Evolutionary conservation across 1,140 invertebrate genomes (phyloP).

Genomic region (Steinernema feltiae): DNA sequence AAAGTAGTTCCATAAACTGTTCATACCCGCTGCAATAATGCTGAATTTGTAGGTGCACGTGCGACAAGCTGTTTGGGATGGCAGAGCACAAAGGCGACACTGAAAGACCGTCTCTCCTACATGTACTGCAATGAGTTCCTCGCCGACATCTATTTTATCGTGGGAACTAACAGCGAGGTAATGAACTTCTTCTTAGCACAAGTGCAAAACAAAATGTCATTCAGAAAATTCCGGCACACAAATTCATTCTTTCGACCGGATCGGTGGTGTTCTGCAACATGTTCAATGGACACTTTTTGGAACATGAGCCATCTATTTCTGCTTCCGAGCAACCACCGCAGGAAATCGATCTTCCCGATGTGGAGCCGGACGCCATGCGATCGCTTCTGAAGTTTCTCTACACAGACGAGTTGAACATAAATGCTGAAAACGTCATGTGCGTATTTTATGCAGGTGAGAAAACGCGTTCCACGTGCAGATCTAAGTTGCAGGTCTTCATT

Average conservation of each 20-base stretch:
- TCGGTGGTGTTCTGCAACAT: constrained; percentile 80
- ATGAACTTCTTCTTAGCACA: too few species aligned
- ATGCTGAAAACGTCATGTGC: constrained; percentile 78
- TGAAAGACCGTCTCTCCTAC: constrained; percentile 72
- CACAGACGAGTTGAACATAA: constrained; percentile 77
- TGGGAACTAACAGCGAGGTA: constrained; percentile 62
- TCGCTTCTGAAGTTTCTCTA: constrained; percentile 69
- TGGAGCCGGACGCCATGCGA: constrained; percentile 70
- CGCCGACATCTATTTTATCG: constrained; percentile 73
- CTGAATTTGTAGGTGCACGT: not conserved
- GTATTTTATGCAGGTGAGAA: constrained; percentile 68
- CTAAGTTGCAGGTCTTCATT: not conserved
- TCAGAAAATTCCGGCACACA: constrained; percentile 74
- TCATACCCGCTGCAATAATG: constrained; percentile 21
- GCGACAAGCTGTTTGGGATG: constrained; percentile 39
- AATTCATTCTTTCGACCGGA: constrained; percentile 74
- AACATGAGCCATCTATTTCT: constrained; percentile 3
- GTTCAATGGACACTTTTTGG: constrained; percentile 70
- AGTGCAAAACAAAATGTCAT: constrained; percentile 17
- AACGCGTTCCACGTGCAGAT: not conserved
- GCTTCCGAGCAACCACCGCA: constrained; percentile 62
- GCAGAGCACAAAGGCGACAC: constrained; percentile 67
- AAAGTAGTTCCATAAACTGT: constrained; percentile 2
- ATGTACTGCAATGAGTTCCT: constrained; percentile 76
- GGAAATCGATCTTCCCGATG: constrained; percentile 75